phyloP scores from a whole-genome alignment of 1,140 invertebrate genomes.

The Leptinotarsa defecta region DNA sequence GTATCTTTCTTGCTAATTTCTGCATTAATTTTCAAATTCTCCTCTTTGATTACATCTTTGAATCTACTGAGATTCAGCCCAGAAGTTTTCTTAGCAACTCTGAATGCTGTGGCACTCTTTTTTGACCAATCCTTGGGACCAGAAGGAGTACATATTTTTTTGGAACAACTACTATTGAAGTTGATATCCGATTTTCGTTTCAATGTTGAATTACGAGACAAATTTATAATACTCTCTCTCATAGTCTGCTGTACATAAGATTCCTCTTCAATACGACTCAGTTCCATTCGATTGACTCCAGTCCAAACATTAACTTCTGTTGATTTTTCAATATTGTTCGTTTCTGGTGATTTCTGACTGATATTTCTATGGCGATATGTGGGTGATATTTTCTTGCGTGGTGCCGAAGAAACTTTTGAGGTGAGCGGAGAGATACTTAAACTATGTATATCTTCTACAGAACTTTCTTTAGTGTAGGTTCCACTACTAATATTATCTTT shows the following conservation, averaged over 20 bases:
- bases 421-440: slow-evolving; percentile 30
- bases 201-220: background rate
- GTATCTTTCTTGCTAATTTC: slow-evolving; percentile 12
- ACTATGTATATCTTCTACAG: slow-evolving; percentile 25
- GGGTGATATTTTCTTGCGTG: background rate
- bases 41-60: background rate
- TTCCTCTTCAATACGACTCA: slow-evolving; percentile 26
- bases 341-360: background rate
- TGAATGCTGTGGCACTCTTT: slow-evolving; percentile 24
- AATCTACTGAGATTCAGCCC: slow-evolving; percentile 34
- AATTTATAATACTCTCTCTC: background rate
- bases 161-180: slow-evolving; percentile 3
- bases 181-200: slow-evolving; percentile 28
- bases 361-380: background rate
- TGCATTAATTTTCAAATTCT: slow-evolving; percentile 14
- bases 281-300: slow-evolving; percentile 2
- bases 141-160: background rate
- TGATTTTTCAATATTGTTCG: slow-evolving; percentile 16
- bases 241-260: background rate
- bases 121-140: slow-evolving; percentile 31
- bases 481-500: slow-evolving; percentile 38
- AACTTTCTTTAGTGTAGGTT: slow-evolving; percentile 42
- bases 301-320: slow-evolving; percentile 35
- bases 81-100: slow-evolving; percentile 31
- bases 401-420: slow-evolving; percentile 4